A percentile compares a stretch with the other conserved stretches of the same genome.
phyloP scores from a whole-genome alignment of 2,113 vertebrate genomes.

The Glaucidium brasilianum region DNA sequence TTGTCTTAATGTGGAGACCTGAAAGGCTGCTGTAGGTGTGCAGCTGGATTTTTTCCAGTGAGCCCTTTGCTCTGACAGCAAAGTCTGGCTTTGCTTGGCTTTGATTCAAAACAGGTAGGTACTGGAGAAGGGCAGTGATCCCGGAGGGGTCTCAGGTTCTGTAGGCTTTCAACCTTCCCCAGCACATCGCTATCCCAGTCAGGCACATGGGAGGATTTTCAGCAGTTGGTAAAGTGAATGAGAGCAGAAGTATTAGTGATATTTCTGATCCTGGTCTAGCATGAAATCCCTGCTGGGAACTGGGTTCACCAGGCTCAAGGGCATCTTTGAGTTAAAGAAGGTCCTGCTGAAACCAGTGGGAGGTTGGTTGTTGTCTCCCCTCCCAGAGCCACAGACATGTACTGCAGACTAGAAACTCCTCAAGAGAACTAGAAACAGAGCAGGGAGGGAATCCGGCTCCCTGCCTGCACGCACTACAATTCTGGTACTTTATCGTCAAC shows the following conservation, averaged over 20 bases:
- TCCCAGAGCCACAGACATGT: not conserved
- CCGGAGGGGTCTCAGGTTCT: not conserved
- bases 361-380: not conserved
- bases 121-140: not conserved
- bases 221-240: not conserved
- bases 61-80: not conserved
- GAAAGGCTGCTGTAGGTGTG: not conserved
- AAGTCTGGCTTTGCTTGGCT: not conserved
- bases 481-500: not conserved
- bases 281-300: not conserved
- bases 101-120: not conserved
- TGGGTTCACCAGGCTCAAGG: not conserved
- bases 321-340: not conserved
- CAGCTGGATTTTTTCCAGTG: not conserved
- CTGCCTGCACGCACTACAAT: rapidly evolving
- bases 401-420: not conserved
- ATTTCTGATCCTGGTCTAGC: not conserved
- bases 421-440: not conserved
- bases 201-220: not conserved
- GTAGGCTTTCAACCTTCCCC: not conserved
- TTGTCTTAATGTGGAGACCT: not conserved
- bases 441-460: not conserved
- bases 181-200: not conserved
- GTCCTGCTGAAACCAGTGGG: not conserved
- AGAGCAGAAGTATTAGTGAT: not conserved